phyloP scores from a whole-genome alignment of 1,140 invertebrate genomes.

The Drosophila sechellia region DNA sequence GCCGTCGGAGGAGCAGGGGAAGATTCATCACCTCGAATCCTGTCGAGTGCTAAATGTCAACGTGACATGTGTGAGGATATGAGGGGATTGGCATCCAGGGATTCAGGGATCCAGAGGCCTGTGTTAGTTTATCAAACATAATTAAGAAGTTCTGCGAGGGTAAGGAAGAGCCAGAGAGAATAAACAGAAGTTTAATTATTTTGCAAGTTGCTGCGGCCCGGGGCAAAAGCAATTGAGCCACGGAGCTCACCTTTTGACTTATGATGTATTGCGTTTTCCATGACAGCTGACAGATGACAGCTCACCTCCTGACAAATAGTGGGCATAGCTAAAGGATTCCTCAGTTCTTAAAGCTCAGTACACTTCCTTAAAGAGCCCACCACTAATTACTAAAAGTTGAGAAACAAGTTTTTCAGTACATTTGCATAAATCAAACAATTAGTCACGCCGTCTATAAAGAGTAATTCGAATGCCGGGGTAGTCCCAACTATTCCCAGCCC shows the following conservation, averaged over 20 bases:
- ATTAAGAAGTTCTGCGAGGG: slow-evolving; percentile 66
- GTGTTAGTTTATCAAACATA: slow-evolving; percentile 76
- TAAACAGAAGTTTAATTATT: slow-evolving; percentile 83
- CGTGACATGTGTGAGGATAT: slow-evolving; percentile 58
- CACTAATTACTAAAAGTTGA: slow-evolving; percentile 40
- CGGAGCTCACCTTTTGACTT: slow-evolving; percentile 76
- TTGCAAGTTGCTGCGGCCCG: slow-evolving; percentile 47
- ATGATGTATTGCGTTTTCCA: slow-evolving; percentile 73
- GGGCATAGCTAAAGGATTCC: slow-evolving; percentile 19
- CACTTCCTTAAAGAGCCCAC: slow-evolving; percentile 25
- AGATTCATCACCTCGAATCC: slow-evolving; percentile 39
- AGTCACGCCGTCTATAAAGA: slow-evolving; percentile 62
- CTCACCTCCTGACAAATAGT: slow-evolving; percentile 41
- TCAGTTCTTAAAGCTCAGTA: slow-evolving; percentile 17
- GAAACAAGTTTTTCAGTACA: slow-evolving; percentile 41
- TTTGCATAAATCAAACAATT: slow-evolving; percentile 82
- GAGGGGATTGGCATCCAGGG: background rate
- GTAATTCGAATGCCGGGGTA: slow-evolving; percentile 21
- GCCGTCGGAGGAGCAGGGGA: slow-evolving; percentile 9
- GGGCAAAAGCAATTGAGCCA: slow-evolving; percentile 55
- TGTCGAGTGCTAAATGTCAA: slow-evolving; percentile 61
- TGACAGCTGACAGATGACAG: slow-evolving; percentile 74
- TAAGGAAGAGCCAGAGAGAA: slow-evolving; percentile 43
- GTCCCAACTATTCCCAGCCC: slow-evolving; percentile 32
- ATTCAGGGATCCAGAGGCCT: background rate